Evolutionary conservation across 2,113 vertebrate genomes (phyloP).

Genomic region (Danionella cerebrum): DNA sequence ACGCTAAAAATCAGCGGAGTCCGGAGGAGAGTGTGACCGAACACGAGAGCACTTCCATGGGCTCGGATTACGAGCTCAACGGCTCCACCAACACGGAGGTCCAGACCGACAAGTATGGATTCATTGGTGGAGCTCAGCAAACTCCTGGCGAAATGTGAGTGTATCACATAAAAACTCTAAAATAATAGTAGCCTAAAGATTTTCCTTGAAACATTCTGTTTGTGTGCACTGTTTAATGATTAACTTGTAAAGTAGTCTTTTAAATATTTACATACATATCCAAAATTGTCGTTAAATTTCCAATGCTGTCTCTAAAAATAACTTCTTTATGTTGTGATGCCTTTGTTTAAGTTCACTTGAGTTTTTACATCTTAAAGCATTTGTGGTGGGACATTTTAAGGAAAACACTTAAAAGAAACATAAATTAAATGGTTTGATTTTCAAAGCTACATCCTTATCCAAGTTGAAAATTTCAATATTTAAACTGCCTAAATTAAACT

Average conservation of each 20-base stretch:
- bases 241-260: background rate
- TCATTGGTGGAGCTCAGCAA: constrained; percentile 80
- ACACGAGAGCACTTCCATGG: constrained; percentile 54
- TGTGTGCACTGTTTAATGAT: background rate
- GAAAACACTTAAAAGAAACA: too few species aligned
- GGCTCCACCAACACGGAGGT: constrained; percentile 60
- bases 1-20: constrained; percentile 49
- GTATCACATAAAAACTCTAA: background rate
- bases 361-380: too few species aligned
- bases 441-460: too few species aligned
- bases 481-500: too few species aligned
- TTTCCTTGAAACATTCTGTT: too few species aligned
- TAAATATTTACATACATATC: background rate
- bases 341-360: too few species aligned
- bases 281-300: background rate
- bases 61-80: constrained; percentile 67
- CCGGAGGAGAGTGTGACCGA: constrained; percentile 63
- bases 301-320: too few species aligned
- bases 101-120: constrained; percentile 84
- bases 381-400: too few species aligned
- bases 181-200: background rate
- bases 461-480: too few species aligned
- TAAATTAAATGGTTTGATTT: too few species aligned
- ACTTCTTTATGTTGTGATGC: too few species aligned
- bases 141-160: constrained; percentile 37